Evolutionary conservation across 2,888 invertebrate genomes (phyloP).

Genomic region (Mesorhabditis belari): DNA sequence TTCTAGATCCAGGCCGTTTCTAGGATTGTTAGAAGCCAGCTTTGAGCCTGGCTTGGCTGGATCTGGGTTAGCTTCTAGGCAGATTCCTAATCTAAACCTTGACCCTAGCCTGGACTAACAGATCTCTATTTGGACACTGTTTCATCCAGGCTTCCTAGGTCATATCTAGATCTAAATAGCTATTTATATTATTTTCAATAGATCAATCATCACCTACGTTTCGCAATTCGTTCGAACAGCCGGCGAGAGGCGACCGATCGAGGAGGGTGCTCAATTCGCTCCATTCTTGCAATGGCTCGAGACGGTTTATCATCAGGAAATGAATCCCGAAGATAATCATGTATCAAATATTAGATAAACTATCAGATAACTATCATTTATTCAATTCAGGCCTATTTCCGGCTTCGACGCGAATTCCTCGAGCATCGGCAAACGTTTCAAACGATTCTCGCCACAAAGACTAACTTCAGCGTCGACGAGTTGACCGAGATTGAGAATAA

Average conservation of each 20-base stretch:
- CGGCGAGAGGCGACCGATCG: slow-evolving; percentile 27
- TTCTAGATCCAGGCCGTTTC: no score
- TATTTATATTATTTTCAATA: no score
- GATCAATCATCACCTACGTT: slow-evolving; percentile 51
- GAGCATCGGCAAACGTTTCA: slow-evolving; percentile 37
- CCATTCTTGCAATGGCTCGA: slow-evolving; percentile 31
- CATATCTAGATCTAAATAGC: no score
- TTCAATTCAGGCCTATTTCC: slow-evolving; percentile 29
- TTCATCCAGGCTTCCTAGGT: no score
- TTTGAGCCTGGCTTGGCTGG: no score
- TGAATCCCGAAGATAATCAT: slow-evolving; percentile 13
- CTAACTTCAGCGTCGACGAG: slow-evolving; percentile 33
- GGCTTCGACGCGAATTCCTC: slow-evolving; percentile 39
- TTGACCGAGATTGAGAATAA: slow-evolving; percentile 34
- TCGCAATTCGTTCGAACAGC: slow-evolving; percentile 48
- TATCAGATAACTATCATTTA: not conserved
- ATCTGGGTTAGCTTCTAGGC: no score
- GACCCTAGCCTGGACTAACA: no score
- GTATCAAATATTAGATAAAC: slow-evolving; percentile 1
- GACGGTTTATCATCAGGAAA: slow-evolving; percentile 16
- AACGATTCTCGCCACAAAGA: slow-evolving; percentile 32
- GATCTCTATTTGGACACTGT: no score
- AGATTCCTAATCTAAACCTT: no score
- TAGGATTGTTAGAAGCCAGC: no score
- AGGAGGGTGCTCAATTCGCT: slow-evolving; percentile 22